Conservation (phyloP, 1,140 invertebrate species). For the Odontomachus brunneus region DNA sequence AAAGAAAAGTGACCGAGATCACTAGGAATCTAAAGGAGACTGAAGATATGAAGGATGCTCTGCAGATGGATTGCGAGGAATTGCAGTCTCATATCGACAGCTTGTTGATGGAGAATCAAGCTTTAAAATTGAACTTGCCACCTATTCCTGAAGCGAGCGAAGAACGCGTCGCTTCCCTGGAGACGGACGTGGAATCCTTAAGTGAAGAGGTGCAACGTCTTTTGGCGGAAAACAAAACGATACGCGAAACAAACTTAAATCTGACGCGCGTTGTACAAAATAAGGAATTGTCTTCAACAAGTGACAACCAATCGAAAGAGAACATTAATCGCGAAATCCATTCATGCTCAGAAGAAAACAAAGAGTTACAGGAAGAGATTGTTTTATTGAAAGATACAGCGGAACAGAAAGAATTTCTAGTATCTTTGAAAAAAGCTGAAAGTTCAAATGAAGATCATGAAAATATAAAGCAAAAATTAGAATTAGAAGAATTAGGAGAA, state of each 20-base stretch:
- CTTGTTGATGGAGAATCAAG: constrained; percentile 78
- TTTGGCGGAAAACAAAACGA: constrained; percentile 85
- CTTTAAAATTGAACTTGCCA: constrained; percentile 80
- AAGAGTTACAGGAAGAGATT: constrained; percentile 73
- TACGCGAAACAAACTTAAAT: constrained; percentile 84
- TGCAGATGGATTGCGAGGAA: constrained; percentile 81
- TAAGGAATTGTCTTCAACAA: constrained; percentile 31
- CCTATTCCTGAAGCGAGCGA: constrained; percentile 83
- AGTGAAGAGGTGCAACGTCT: constrained; percentile 80
- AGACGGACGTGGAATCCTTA: constrained; percentile 81
- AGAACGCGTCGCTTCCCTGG: constrained; percentile 80
- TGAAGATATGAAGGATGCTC: constrained; percentile 76
- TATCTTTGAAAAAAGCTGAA: constrained; percentile 74
- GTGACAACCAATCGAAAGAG: constrained; percentile 74
- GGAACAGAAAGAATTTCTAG: constrained; percentile 74
- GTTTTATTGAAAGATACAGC: constrained; percentile 71
- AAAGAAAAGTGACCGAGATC: constrained; percentile 80
- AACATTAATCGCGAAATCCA: constrained; percentile 71
- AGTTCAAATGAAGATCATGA: constrained; percentile 77
- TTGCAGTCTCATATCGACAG: constrained; percentile 81
- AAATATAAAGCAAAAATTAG: constrained; percentile 73
- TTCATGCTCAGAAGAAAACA: constrained; percentile 76
- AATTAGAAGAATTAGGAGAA: constrained; percentile 59
- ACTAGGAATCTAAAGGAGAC: constrained; percentile 79
- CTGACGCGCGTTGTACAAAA: background rate